phyloP scores from a whole-genome alignment of 2,888 invertebrate genomes.

The Scaptomyza tumidula region DNA sequence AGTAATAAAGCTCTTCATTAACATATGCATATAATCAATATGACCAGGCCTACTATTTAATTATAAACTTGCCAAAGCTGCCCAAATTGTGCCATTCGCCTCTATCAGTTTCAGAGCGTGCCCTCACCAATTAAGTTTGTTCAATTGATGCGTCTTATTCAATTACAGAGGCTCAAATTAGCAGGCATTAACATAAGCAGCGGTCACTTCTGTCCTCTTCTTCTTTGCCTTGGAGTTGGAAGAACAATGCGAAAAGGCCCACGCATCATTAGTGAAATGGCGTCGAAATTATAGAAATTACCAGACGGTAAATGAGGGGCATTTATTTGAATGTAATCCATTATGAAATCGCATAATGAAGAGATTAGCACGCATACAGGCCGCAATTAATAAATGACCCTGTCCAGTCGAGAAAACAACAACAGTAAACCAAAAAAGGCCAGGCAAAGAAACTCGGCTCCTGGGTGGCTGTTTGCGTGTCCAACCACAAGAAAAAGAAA shows the following conservation, averaged over 20 bases:
- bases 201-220: slow-evolving; percentile 25
- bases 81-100: slow-evolving; percentile 3
- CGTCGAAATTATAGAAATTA: slow-evolving; percentile 78
- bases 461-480: slow-evolving; percentile 60
- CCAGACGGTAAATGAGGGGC: slow-evolving; percentile 69
- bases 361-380: slow-evolving; percentile 74
- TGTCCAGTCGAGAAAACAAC: slow-evolving; percentile 17
- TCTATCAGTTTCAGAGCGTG: slow-evolving; percentile 45
- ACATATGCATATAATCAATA: slow-evolving; percentile 20
- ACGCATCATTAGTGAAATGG: slow-evolving; percentile 76
- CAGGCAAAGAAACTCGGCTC: slow-evolving; percentile 18
- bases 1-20: slow-evolving; percentile 13
- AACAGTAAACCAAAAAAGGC: slow-evolving; percentile 5
- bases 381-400: slow-evolving; percentile 78
- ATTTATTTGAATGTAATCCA: slow-evolving; percentile 81
- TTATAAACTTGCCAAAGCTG: slow-evolving; percentile 23
- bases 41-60: slow-evolving; percentile 22
- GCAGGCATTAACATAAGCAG: slow-evolving; percentile 67
- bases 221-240: slow-evolving; percentile 1
- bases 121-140: slow-evolving; percentile 4
- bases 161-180: slow-evolving; percentile 75
- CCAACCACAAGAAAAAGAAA: slow-evolving; percentile 8
- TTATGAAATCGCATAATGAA: slow-evolving; percentile 80
- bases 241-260: slow-evolving; percentile 21
- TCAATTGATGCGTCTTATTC: slow-evolving; percentile 71